Evolutionary conservation across 2,797 vertebrate species (phyloP), one percentile per base, ranked within the genome.

Genomic region (Valencia hispanica): DNA sequence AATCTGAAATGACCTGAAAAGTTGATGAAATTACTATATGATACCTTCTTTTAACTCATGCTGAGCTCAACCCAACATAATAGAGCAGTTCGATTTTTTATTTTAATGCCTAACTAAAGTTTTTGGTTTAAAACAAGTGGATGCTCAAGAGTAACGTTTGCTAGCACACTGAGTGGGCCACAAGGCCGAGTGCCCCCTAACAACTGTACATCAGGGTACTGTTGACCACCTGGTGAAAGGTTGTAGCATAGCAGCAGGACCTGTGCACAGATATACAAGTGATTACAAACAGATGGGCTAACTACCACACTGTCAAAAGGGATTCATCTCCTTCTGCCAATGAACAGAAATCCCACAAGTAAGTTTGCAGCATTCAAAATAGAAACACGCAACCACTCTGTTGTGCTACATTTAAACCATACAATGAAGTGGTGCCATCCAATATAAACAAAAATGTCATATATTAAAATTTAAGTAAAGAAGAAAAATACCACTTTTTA

Each of bases 281-380:
- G 93, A 95, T 94, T 94, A 94, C 90, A 90, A 91, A 93, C 95
- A 95, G 95, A 95, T 95, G 95, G 94, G 90, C 90, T 89, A 93
- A 94, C 89, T 92, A 94, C 88, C 91, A 92, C 92, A 92, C 91
- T 91, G 92, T 94, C 94, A 94, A 89, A 90, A 86, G 78, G 90
- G 88, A 94, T 91, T 87, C 84, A 87, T 82, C 84, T 90, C 92
- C 94, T 93, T 93, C 93, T 95, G 94, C 84, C 90, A 93, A 84
- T 72, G 73, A 85, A 92, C 85, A 82, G 72, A 80, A 91, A 90
- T 91, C 91, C 88, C 85, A 92, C 82, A 81, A 77, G 69, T 87
- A 82, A 84, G 80, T 82, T 73, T 82, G 82, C 72, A 59, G 77
- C 74, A 81, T 74, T 75, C 69, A 74, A 68, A 55, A 50, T 59